Evolutionary conservation across 1,140 invertebrate species (phyloP).

Genomic region (Platorchestia sp.): DNA sequence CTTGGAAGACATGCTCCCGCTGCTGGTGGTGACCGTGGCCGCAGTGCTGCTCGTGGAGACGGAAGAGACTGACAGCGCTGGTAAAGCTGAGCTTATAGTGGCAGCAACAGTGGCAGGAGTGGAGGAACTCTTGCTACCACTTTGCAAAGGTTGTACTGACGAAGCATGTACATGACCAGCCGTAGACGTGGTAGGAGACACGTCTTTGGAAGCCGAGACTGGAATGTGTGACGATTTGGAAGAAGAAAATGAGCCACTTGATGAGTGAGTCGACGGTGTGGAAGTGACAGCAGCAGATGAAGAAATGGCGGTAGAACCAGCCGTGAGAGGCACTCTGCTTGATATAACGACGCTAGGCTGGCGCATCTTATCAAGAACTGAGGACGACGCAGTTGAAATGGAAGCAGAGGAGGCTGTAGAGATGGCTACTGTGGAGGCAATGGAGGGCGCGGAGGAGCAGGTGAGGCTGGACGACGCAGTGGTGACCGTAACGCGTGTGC

Average conservation of each 20-base stretch:
- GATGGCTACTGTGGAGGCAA: conserved; percentile 58
- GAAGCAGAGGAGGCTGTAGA: conserved; percentile 56
- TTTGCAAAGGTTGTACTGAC: background rate
- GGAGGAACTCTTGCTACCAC: background rate
- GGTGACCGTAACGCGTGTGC: conserved; percentile 54
- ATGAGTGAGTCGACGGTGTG: conserved; percentile 53
- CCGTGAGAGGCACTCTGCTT: conserved; percentile 54
- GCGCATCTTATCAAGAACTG: conserved; percentile 11
- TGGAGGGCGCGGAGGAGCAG: conserved; percentile 57
- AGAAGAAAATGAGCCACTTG: conserved; percentile 44
- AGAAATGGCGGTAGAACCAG: conserved; percentile 51
- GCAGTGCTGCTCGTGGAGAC: background rate
- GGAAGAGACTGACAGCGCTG: background rate
- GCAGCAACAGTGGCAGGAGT: background rate
- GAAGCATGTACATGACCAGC: background rate
- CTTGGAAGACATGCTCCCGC: background rate
- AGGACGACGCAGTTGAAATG: conserved; percentile 57
- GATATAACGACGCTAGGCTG: conserved; percentile 41
- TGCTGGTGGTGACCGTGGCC: background rate
- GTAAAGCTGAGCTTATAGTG: background rate
- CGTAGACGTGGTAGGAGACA: conserved; percentile 34
- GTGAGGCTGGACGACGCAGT: conserved; percentile 56
- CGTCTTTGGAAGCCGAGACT: background rate
- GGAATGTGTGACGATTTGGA: conserved; percentile 33
- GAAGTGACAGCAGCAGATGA: conserved; percentile 47